Base-by-base conservation (phyloP, 2,113 vertebrate genomes). In the Prolemur simus region DNA sequence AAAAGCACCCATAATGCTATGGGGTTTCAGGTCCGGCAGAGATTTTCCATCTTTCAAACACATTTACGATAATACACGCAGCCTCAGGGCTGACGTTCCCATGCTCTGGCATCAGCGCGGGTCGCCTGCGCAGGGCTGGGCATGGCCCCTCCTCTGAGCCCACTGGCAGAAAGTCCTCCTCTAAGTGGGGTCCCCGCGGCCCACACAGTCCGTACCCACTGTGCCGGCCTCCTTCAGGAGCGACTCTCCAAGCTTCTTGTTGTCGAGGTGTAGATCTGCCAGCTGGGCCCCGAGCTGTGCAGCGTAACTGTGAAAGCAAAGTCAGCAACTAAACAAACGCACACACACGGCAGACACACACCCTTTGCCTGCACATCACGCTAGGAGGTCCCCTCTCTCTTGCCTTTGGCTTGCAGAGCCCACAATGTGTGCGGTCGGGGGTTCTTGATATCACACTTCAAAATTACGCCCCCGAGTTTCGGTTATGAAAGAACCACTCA, bases 191-290 rank as follows among this genome's bases (percentile, higher is more conserved):
- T 6, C 60, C 78, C 3, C 1, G 0, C 9, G 13, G 14, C 32
- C 56, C 49, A 0, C 42, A 2, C 11, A 7, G 54, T 1, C 71
- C 84, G 94, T 99, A 99, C 99, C 99, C 58, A 99, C 96, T 71
- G 98, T 99, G 96, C 98, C 98, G 56, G 98, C 98, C 60, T 99
- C 99, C 97, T 99, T 99, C 85, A 96, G 98, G 47, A 98, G 73
- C 90, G 96, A 98, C 77, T 99, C 99, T 85, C 99, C 94, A 64
- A 98, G 98, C 94, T 96, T 98, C 97, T 98, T 98, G 98, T 99
- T 99, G 91, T 99, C 98, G 69, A 99, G 98, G 95, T 99, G 99
- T 25, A 99, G 98, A 91, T 99, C 99, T 56, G 99, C 99, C 64
- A 99, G 97, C 64, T 99, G 99, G 74, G 99, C 97, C 91, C 99